Base-by-base conservation (phyloP, 2,113 vertebrate genomes). In the Prinia subflava region DNA sequence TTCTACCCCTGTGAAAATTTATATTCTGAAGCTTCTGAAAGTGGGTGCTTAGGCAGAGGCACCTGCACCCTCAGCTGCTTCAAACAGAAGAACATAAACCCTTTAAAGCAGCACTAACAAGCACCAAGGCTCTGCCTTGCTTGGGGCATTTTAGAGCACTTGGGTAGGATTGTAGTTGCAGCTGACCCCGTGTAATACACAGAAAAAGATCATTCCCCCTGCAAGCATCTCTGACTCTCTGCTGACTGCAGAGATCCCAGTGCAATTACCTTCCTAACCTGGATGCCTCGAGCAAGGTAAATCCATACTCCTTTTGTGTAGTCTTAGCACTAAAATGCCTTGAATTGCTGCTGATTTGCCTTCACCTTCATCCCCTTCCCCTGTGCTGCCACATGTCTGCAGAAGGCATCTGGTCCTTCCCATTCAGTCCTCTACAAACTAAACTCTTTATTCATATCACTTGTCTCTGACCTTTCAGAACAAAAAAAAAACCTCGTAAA, bases 101-200 rank as follows among this genome's bases (percentile, higher is more conserved):
- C 30, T 15, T 8, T 13, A 4, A 11, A 55, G 18, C 22, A 75
- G 19, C 0, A 0, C 16, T n/a, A 33, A 3, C 3, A 0, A 89
- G 63, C 69, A 35, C 33, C 27, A 65, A 44, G 47, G 37, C 41
- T 57, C 65, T 63, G 67, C 52, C 33, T 30, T 16, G 14, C 37
- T 83, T 39, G 33, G 75, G 44, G 49, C 35, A n/a, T 22, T 67
- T 35, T 3, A 68, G 23, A 55, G 30, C 30, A 4, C 39, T 65
- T n/a, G 13, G 3, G 27, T 27, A 44, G 52, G 52, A 62, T 35
- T 44, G 52, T 17, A 75, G 35, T 18, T 83, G 56, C 44, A 46
- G 46, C 22, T 70, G 59, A 81, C 19, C 15, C 22, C 24, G 4
- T 47, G 64, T 56, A 82, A 94, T 35, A 24, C 47, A 84, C 2